Conservation (phyloP, 1,140 invertebrate genomes). For the Pinna nobilis region DNA sequence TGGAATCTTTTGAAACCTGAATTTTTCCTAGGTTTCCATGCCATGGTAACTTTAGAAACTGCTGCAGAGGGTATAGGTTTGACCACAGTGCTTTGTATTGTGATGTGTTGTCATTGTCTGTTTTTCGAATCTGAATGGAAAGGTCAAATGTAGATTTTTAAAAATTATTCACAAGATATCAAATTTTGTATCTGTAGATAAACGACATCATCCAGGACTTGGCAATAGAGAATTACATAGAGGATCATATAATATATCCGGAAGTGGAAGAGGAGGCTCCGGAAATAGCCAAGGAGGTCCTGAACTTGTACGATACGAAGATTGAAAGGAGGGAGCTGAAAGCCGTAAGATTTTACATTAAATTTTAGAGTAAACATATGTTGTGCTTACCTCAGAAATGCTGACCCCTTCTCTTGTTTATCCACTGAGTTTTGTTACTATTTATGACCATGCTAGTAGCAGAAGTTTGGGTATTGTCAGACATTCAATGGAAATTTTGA, state of each 20-base stretch:
- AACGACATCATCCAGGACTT: conserved; percentile 59
- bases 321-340: conserved; percentile 57
- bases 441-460: no score
- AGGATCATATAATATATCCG: conserved; percentile 57
- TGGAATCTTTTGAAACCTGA: no score
- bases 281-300: conserved; percentile 58
- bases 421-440: no score
- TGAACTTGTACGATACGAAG: conserved; percentile 63
- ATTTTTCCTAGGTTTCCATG: no score
- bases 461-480: no score
- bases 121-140: neutral
- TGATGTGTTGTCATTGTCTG: neutral
- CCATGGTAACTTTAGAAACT: no score
- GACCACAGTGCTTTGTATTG: no score
- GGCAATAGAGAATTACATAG: conserved; percentile 58
- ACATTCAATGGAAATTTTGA: no score
- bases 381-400: no score
- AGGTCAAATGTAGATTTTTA: neutral
- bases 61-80: no score
- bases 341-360: conserved; percentile 43
- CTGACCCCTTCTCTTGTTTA: no score
- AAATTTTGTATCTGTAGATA: conserved; percentile 57
- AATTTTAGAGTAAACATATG: no score
- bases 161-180: neutral
- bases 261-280: conserved; percentile 60